A percentile compares a stretch with the other conserved stretches of the same genome.
phyloP scores from a whole-genome alignment of 2,113 vertebrate genomes.

The Lota lota region DNA sequence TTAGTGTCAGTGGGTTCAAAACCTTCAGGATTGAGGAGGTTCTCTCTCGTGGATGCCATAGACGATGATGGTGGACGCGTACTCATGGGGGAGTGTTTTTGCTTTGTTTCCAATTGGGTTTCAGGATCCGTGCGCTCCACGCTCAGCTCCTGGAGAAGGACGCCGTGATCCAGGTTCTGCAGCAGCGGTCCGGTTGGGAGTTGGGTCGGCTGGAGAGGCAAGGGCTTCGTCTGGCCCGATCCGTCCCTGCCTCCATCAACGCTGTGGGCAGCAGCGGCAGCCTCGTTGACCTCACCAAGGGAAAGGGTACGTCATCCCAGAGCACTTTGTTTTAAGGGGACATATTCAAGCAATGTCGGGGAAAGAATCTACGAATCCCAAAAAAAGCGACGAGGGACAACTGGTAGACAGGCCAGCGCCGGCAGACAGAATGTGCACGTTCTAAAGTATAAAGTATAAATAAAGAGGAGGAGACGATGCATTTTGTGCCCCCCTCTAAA shows the following conservation, averaged over 20 bases:
- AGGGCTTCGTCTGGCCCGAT: constrained; percentile 83
- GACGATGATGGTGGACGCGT: constrained; percentile 2
- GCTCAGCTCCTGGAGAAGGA: constrained; percentile 96
- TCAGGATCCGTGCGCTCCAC: constrained; percentile 87
- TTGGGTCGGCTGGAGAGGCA: constrained; percentile 76
- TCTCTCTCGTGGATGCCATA: background rate
- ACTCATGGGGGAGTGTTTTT: background rate
- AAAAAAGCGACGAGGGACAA: constrained; percentile 49
- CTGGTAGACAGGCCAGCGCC: constrained; percentile 48
- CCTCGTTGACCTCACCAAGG: constrained; percentile 9
- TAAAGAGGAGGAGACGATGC: constrained; percentile 24
- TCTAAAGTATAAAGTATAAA: constrained; percentile 41
- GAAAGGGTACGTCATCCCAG: constrained; percentile 60
- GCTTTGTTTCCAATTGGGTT: background rate
- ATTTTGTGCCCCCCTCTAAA: constrained; percentile 40
- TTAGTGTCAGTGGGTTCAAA: no score
- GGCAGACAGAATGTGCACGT: constrained; percentile 62
- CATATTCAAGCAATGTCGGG: constrained; percentile 3
- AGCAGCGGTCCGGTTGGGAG: constrained; percentile 87
- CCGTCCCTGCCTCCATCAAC: constrained; percentile 82
- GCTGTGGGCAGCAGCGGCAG: constrained; percentile 31
- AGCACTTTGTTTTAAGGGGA: constrained; percentile 18
- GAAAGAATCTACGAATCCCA: constrained; percentile 18
- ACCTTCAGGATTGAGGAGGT: no score
- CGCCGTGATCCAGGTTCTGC: constrained; percentile 91